Evolutionary conservation across 1,140 invertebrate genomes (phyloP), one percentile per base, ranked within the genome.

Genomic region (Leptopilina boulardi): DNA sequence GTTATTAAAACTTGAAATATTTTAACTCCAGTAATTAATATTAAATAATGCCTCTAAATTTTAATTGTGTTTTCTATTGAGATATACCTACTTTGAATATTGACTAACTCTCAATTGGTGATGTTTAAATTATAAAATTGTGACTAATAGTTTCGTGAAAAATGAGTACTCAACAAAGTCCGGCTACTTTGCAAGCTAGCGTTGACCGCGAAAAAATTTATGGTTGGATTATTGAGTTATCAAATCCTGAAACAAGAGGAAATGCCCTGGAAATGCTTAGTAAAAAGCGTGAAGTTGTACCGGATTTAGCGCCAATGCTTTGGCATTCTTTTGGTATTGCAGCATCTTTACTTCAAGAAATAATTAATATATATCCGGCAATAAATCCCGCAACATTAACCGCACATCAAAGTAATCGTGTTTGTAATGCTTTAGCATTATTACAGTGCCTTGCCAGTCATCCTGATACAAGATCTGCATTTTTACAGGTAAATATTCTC

Each of bases 281-380:
- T 87, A 99, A 99, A 89, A 99, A 99, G 87, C 94, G 99, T 18
- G 99, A 99, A 92, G 96, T 96, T 42, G 97, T 99, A 6, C 96
- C 97, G 21, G 99, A 99, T 87, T 91, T 99, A 75, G 98, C 98
- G 0, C 97, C 98, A 0, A 98, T 99, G 96, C 89, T 99, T 75
- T 99, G 99, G 99, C 96, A 99, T 90, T 99, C 98, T 59, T 99
- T 99, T 92, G 99, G 99, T 1, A 99, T 98, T 15, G 98, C 98
- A 18, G 97, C 98, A 41, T 98, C 98, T 51, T 91, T 99, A 1
- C 92, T 99, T 1, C 98, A 99, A 90, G 96, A 97, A 89, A 97
- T 97, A 54, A 97, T 99, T 8, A 98, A 98, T 84, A 99, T 99
- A 77, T 99, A 99, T 91, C 98, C 98, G 18, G 96, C 97, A 3